These are phyloP conservation scores for Goniozus legneri DNA, from an alignment of 1,140 invertebrate species.

Conservation along the genomic window DNA sequence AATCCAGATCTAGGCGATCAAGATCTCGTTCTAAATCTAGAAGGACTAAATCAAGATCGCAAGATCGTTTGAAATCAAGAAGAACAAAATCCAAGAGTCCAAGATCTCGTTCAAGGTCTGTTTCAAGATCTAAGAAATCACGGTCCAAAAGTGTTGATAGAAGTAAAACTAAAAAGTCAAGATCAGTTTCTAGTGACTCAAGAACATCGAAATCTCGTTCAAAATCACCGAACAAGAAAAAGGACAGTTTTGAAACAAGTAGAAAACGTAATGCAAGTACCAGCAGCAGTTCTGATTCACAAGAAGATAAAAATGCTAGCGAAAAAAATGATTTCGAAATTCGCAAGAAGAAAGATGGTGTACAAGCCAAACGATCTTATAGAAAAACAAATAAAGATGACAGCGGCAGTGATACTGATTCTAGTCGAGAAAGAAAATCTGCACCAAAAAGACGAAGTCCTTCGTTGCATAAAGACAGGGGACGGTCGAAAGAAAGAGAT, in stretches of 20 bases:
- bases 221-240: constrained; percentile 47
- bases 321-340: constrained; percentile 71
- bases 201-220: constrained; percentile 45
- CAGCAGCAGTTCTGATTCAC: constrained; percentile 46
- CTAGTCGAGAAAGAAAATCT: constrained; percentile 49
- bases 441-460: constrained; percentile 40
- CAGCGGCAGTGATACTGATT: constrained; percentile 59
- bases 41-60: constrained; percentile 33
- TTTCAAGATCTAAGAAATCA: constrained; percentile 41
- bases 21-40: constrained; percentile 35
- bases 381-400: constrained; percentile 78
- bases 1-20: constrained; percentile 31
- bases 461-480: constrained; percentile 42
- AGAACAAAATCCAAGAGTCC: constrained; percentile 37
- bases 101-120: constrained; percentile 31
- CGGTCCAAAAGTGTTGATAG: constrained; percentile 44
- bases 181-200: constrained; percentile 43
- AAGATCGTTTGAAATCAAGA: constrained; percentile 26
- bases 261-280: constrained; percentile 38
- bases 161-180: constrained; percentile 46
- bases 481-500: constrained; percentile 43
- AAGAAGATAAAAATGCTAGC: constrained; percentile 49
- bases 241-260: constrained; percentile 45
- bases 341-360: constrained; percentile 71
- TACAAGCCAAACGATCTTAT: constrained; percentile 81